A percentile compares a stretch with the other conserved stretches of the same genome.
phyloP scores from a whole-genome alignment of 1,140 invertebrate genomes.

The Temnothorax longispinosus region DNA sequence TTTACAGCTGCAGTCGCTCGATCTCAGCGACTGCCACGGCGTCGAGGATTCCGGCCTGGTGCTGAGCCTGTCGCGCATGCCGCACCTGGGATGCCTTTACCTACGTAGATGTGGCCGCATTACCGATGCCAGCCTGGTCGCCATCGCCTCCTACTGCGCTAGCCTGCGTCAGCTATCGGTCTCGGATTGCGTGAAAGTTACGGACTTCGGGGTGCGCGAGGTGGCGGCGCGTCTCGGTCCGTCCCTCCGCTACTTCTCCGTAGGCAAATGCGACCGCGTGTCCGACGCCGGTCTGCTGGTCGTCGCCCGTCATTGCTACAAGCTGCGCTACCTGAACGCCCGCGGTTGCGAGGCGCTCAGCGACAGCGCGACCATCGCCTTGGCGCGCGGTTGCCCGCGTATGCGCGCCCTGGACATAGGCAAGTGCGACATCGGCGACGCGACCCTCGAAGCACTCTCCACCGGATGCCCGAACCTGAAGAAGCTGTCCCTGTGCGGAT shows the following conservation, averaged over 20 bases:
- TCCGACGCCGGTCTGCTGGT: conserved; percentile 95
- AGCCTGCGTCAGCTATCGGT: conserved; percentile 94
- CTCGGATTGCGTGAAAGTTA: conserved; percentile 95
- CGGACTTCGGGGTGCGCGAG: conserved; percentile 96
- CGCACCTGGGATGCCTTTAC: conserved; percentile 95
- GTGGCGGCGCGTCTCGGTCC: conserved; percentile 93
- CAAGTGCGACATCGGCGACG: conserved; percentile 96
- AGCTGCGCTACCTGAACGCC: conserved; percentile 95
- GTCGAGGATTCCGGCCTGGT: conserved; percentile 94
- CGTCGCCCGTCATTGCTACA: conserved; percentile 95
- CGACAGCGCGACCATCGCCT: conserved; percentile 93
- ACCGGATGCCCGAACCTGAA: conserved; percentile 96
- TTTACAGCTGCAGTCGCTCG: conserved; percentile 90
- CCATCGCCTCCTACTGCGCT: conserved; percentile 94
- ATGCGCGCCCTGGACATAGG: conserved; percentile 95
- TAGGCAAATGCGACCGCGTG: conserved; percentile 95
- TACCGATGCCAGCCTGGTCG: conserved; percentile 92
- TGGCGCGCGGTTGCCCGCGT: conserved; percentile 93
- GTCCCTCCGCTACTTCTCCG: conserved; percentile 93
- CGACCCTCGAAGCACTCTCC: conserved; percentile 93
- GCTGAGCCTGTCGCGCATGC: conserved; percentile 93
- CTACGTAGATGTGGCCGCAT: conserved; percentile 94
- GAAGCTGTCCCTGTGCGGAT: conserved; percentile 95
- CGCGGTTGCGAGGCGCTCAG: conserved; percentile 96
- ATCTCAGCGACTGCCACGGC: conserved; percentile 94